phyloP scores from a whole-genome alignment of 2,113 vertebrate species.

The Bettongia penicillata region DNA sequence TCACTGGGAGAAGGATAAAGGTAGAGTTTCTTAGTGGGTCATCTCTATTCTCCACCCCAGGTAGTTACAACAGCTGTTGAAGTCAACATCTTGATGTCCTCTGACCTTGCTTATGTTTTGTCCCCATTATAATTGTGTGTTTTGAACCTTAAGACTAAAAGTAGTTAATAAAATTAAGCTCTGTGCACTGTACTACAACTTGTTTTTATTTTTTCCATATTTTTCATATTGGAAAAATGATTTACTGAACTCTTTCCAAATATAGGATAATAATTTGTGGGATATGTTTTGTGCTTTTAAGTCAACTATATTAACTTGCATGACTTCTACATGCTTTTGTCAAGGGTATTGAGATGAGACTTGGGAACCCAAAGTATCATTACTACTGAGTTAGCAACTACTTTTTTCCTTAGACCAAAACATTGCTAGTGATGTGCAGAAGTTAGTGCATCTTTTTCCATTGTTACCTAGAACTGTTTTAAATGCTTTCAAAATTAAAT shows the following conservation, averaged over 20 bases:
- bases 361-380: no score
- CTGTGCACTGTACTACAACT: accelerated
- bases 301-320: not conserved
- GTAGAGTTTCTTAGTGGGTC: accelerated
- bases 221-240: not conserved
- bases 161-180: not conserved
- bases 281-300: not conserved
- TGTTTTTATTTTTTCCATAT: not conserved
- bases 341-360: not conserved
- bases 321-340: accelerated
- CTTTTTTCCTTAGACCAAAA: no score
- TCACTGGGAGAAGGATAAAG: no score
- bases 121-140: not conserved
- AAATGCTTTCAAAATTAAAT: not conserved
- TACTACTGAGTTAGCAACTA: no score
- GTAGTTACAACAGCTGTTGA: not conserved
- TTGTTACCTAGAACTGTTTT: not conserved
- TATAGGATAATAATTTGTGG: accelerated
- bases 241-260: not conserved
- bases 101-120: not conserved
- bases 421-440: no score
- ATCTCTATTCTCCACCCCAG: not conserved
- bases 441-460: not conserved
- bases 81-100: not conserved
- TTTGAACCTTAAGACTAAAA: not conserved